Conservation (phyloP, 2,113 vertebrate genomes). For the Ciconia boyciana region DNA sequence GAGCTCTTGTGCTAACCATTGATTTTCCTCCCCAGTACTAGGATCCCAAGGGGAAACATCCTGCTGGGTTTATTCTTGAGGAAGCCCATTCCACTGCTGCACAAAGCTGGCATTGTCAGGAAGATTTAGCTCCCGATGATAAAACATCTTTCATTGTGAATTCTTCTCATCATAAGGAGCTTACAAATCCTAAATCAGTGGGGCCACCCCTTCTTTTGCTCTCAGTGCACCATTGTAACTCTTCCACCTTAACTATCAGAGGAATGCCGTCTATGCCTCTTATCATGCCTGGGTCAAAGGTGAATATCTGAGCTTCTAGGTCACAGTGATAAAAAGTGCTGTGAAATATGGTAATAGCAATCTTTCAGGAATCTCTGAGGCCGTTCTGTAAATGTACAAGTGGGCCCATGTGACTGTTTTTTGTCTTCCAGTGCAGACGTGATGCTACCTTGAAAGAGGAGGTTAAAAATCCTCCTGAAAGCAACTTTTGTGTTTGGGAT, state of each 20-base stretch:
- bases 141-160: slow-evolving; percentile 39
- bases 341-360: slow-evolving; percentile 46
- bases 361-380: not conserved
- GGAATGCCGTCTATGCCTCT: slow-evolving; percentile 59
- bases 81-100: not conserved
- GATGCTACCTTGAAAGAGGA: not conserved
- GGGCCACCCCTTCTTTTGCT: slow-evolving; percentile 9
- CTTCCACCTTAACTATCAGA: slow-evolving; percentile 53
- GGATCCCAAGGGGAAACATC: slow-evolving; percentile 5
- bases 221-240: slow-evolving; percentile 24
- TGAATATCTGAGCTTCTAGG: slow-evolving; percentile 32
- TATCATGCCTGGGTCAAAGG: slow-evolving; percentile 46
- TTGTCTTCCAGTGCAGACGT: not conserved
- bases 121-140: slow-evolving; percentile 34
- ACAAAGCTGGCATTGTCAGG: slow-evolving; percentile 23
- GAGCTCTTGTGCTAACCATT: slow-evolving; percentile 7
- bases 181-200: slow-evolving; percentile 52
- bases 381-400: not conserved
- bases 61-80: slow-evolving; percentile 40
- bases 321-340: slow-evolving; percentile 21
- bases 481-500: not conserved
- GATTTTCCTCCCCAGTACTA: slow-evolving; percentile 1
- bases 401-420: not conserved
- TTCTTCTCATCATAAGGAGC: slow-evolving; percentile 60
- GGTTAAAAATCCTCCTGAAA: not conserved